Evolutionary conservation across 2,113 vertebrate species (phyloP).

Genomic region (Cercocebus atys): DNA sequence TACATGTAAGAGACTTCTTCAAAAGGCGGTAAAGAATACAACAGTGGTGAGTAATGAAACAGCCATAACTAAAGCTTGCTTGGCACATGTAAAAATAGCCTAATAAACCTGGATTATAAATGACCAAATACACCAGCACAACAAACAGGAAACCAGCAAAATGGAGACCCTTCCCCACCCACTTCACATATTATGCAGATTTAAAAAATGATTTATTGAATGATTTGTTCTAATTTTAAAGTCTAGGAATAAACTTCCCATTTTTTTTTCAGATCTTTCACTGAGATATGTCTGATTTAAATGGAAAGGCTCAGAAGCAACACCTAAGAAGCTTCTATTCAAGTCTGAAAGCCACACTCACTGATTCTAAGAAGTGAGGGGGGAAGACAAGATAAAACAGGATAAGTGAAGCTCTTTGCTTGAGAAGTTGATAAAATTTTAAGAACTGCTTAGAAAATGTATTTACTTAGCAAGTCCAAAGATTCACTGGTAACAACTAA

Average conservation of each 20-base stretch:
- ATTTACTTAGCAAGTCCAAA: slow-evolving; percentile 28
- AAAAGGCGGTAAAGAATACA: not conserved
- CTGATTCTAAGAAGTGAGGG: not conserved
- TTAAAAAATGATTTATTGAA: not conserved
- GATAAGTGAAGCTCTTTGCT: not conserved
- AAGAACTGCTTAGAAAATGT: slow-evolving; percentile 7
- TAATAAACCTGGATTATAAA: slow-evolving; percentile 17
- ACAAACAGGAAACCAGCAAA: not conserved
- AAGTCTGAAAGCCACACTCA: not conserved
- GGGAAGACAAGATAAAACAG: not conserved
- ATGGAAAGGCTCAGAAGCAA: not conserved
- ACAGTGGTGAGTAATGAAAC: not conserved
- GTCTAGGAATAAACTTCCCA: slow-evolving; percentile 4
- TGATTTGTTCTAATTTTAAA: slow-evolving; percentile 43
- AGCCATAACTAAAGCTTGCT: not conserved
- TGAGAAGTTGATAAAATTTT: slow-evolving; percentile 36
- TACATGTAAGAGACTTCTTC: not conserved
- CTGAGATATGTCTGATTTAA: not conserved
- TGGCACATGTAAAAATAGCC: slow-evolving; percentile 5
- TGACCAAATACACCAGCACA: not conserved
- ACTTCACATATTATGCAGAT: not conserved
- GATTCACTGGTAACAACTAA: not conserved
- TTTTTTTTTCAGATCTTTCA: slow-evolving; percentile 2
- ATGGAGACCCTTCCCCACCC: not conserved
- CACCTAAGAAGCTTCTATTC: not conserved